Evolutionary conservation across 2,113 vertebrate species (phyloP).

Genomic region (Pachycephala philippinensis): DNA sequence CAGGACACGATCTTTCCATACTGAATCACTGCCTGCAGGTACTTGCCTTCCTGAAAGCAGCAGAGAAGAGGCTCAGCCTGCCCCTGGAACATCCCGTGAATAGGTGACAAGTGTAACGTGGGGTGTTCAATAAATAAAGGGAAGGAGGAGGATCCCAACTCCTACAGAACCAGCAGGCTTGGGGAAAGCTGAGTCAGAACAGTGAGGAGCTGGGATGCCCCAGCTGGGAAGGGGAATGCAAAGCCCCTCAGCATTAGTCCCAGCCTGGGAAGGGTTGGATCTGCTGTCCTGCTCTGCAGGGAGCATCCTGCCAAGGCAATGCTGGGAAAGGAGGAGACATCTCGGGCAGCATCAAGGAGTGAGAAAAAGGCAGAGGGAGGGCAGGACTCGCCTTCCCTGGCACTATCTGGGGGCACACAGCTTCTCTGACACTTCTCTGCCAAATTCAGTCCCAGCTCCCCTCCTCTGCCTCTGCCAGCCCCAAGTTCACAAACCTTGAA

Average conservation of each 20-base stretch:
- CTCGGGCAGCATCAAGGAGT: neutral
- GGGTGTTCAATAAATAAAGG: neutral
- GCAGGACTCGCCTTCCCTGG: neutral
- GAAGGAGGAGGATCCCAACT: neutral
- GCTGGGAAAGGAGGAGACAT: neutral
- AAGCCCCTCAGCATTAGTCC: neutral
- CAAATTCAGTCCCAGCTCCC: neutral
- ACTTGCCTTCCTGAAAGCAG: conserved; percentile 78
- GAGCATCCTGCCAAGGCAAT: neutral
- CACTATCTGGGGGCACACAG: fast-evolving
- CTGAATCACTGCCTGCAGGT: conserved; percentile 87
- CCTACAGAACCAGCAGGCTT: neutral
- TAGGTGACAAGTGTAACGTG: neutral
- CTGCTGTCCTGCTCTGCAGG: neutral
- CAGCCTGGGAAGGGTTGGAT: neutral
- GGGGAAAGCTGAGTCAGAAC: neutral
- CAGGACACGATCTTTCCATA: conserved; percentile 90
- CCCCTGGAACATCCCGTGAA: neutral
- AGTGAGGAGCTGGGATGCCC: neutral
- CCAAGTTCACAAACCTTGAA: conserved; percentile 82
- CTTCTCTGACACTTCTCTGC: neutral
- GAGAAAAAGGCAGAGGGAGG: neutral
- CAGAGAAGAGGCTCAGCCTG: neutral
- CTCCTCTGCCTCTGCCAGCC: neutral
- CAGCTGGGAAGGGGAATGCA: neutral